These are phyloP conservation scores for Labroides dimidiatus DNA, from an alignment of 2,797 vertebrate genomes.

Conservation along the genomic window DNA sequence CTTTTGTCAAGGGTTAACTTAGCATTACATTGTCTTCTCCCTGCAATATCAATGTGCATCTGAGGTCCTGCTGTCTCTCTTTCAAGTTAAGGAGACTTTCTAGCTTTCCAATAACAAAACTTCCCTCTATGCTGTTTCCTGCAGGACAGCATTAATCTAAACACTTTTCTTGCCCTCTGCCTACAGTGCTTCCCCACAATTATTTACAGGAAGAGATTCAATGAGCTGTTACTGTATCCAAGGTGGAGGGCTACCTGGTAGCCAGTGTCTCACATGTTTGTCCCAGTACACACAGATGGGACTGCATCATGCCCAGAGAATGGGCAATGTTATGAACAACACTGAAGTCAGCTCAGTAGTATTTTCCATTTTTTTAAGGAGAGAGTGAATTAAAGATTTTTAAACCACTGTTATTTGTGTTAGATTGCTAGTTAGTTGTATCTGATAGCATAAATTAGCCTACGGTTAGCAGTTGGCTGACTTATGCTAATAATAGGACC, in stretches of 20 bases:
- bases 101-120: conserved; percentile 33
- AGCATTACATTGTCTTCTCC: too few relatives aligned
- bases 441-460: too few relatives aligned
- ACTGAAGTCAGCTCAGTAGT: too few relatives aligned
- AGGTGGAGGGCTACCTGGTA: conserved; percentile 82
- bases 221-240: conserved; percentile 89
- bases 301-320: conserved; percentile 29
- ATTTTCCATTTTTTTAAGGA: too few relatives aligned
- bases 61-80: too few relatives aligned
- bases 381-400: too few relatives aligned
- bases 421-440: too few relatives aligned
- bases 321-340: conserved; percentile 79
- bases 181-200: conserved; percentile 87
- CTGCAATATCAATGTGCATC: too few relatives aligned
- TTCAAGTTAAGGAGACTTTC: neutral
- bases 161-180: conserved; percentile 79
- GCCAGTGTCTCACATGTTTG: conserved; percentile 74
- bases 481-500: too few relatives aligned
- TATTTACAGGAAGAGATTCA: conserved; percentile 92
- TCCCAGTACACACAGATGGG: conserved; percentile 69
- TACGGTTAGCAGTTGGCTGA: too few relatives aligned
- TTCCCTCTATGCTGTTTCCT: conserved; percentile 16
- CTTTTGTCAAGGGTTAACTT: too few relatives aligned
- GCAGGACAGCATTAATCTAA: conserved; percentile 40
- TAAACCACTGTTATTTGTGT: too few relatives aligned